Base-by-base conservation (phyloP, 2,797 vertebrate species). In the Propithecus perrieri region DNA sequence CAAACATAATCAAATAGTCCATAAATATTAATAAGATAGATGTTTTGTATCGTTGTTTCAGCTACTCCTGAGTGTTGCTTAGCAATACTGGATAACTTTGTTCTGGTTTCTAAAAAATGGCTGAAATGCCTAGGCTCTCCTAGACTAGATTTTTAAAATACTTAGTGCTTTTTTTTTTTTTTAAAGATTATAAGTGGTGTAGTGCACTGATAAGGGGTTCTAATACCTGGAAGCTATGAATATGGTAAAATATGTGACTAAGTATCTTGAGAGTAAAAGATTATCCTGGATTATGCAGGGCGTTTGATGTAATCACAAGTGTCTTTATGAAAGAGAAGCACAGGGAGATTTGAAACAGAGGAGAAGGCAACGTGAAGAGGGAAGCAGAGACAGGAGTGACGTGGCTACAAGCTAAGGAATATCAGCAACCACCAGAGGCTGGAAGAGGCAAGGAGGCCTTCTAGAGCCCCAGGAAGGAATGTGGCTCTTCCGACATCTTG, bases 1-100 rank as follows among this genome's bases (percentile, higher is more conserved):
- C n/a, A 92, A 80, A 86, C 96, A 17, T 87, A 79, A 78, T 18
- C n/a, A 71, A 24, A 61, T 43, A 78, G 11, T 17, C 7, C 1
- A 30, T 85, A 93, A 76, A 0, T 91, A 94, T 48, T 69, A 75
- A 69, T 87, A 61, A 35, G 48, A 72, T 50, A 74, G 30, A 4
- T 61, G 24, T 33, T 85, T 79, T 69, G 11, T 18, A 83, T 55
- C 55, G 50, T 33, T 20, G 9, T 55, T 96, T 80, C 86, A 81
- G 46, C 9, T 79, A 74, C 5, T 61, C 67, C 13, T 71, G 12
- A 72, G 6, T 33, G 17, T 67, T 50, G 5, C 48, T 57, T 83
- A 38, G 46, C 9, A 14, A 38, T 57, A 12, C 20, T 7, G 13
- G 26, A 26, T 53, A 71, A 71, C 24, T 28, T 69, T 43, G 2